A percentile compares a stretch with the other conserved stretches of the same genome.
phyloP scores from a whole-genome alignment of 1,140 invertebrate species.

The Thalassaphorura encarpata region DNA sequence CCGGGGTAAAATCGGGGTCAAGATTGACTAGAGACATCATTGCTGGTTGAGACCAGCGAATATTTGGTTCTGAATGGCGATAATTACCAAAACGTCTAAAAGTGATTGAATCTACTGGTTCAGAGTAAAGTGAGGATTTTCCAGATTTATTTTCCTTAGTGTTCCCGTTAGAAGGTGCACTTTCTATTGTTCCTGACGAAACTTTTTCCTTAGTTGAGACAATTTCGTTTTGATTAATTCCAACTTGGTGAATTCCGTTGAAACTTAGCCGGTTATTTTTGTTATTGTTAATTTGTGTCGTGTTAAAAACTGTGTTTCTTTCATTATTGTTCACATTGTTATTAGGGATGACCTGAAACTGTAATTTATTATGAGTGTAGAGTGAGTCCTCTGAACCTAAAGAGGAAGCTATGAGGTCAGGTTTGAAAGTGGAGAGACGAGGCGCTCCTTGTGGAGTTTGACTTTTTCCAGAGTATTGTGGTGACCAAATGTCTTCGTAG shows the following conservation, averaged over 20 bases:
- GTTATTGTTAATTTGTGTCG: not conserved
- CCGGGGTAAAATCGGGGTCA: not conserved
- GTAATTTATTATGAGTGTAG: constrained; percentile 8
- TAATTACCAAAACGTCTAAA: constrained; percentile 23
- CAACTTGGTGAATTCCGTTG: constrained; percentile 16
- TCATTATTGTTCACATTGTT: constrained; percentile 19
- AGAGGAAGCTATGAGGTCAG: constrained; percentile 27
- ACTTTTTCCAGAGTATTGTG: constrained; percentile 2
- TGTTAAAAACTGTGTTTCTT: not conserved
- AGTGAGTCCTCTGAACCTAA: constrained; percentile 22
- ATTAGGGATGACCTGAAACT: not conserved
- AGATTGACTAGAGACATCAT: constrained; percentile 20
- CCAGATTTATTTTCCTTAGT: constrained; percentile 2
- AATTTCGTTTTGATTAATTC: not conserved
- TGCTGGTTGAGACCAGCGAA: constrained; percentile 27
- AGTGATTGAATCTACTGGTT: constrained; percentile 30
- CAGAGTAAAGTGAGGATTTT: constrained; percentile 27
- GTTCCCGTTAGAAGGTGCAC: not conserved
- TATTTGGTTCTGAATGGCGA: constrained; percentile 31
- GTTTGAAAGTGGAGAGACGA: constrained; percentile 27
- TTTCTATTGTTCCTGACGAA: not conserved
- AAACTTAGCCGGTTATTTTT: constrained; percentile 26
- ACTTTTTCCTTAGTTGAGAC: not conserved
- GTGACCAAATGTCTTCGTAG: constrained; percentile 83
- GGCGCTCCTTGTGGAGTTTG: constrained; percentile 8